A percentile compares a stretch with the other conserved stretches of the same genome.
These are phyloP conservation scores for Peromyscus attwateri DNA, from an alignment of 2,797 vertebrate genomes.

Conservation along the genomic window DNA sequence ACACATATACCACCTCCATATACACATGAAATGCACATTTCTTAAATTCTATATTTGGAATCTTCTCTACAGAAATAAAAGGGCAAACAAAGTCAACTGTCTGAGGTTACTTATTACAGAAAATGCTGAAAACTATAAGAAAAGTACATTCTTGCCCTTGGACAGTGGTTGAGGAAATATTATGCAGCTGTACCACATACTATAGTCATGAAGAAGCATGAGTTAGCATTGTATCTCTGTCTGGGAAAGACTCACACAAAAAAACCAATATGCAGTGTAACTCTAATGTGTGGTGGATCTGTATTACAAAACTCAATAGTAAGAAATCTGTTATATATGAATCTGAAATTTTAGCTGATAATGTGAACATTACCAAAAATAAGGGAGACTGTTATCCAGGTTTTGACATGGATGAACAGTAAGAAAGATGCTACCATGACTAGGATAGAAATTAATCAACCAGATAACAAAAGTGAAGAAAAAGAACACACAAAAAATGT, in stretches of 20 bases:
- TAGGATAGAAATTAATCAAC: background rate
- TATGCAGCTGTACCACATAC: background rate
- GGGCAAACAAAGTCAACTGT: background rate
- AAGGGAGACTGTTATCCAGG: background rate
- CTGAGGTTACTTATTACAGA: background rate
- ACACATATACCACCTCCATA: background rate
- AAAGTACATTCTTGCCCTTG: background rate
- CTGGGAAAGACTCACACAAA: background rate
- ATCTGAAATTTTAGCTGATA: background rate
- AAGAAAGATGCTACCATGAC: background rate
- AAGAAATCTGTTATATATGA: background rate
- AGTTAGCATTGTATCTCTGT: background rate
- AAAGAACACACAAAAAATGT: background rate
- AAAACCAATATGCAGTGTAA: background rate
- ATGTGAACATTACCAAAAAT: background rate
- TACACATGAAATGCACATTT: background rate
- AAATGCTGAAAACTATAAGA: background rate
- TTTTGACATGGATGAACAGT: background rate
- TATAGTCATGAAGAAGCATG: background rate
- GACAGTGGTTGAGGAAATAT: background rate
- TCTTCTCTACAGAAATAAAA: background rate
- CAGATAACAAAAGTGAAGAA: background rate
- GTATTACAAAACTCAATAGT: background rate
- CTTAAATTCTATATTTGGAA: slow-evolving; percentile 31
- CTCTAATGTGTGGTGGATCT: background rate